Conservation (phyloP, 2,888 invertebrate genomes). For the Seira ritae region DNA sequence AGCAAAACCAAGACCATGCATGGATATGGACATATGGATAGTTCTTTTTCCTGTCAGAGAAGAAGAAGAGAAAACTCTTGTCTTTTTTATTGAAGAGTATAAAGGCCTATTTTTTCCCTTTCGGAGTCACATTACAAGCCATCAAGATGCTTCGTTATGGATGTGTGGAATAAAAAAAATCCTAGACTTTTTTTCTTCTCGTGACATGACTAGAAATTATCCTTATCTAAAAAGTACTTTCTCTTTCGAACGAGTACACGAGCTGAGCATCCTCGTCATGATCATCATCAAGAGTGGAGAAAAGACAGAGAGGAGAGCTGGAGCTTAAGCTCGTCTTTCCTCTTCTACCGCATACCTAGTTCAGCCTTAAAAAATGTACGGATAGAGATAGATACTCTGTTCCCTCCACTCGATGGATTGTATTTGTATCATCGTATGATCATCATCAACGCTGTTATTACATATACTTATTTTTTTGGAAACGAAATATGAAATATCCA, state of each 20-base stretch:
- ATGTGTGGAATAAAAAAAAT: slow-evolving; percentile 52
- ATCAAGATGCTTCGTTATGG: slow-evolving; percentile 64
- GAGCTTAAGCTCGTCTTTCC: background rate
- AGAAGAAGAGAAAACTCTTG: too few species aligned
- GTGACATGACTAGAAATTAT: slow-evolving; percentile 64
- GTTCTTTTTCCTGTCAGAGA: too few species aligned
- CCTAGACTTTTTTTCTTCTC: slow-evolving; percentile 49
- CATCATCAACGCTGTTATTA: slow-evolving; percentile 49
- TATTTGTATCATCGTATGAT: slow-evolving; percentile 11
- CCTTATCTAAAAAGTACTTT: slow-evolving; percentile 44
- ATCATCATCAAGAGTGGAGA: background rate
- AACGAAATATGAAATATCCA: too few species aligned
- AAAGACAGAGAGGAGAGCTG: background rate
- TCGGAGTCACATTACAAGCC: slow-evolving; percentile 62
- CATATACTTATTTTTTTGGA: too few species aligned
- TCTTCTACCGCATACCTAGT: background rate
- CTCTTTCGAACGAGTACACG: background rate
- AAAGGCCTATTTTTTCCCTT: slow-evolving; percentile 1
- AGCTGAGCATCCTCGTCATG: background rate
- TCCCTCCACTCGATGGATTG: slow-evolving; percentile 3
- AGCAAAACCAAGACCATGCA: too few species aligned
- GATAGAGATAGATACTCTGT: too few species aligned
- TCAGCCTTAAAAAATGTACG: too few species aligned
- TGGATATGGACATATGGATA: too few species aligned
- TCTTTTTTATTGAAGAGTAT: too few species aligned